Evolutionary conservation across 92 coral and sea anemone genomes (phyloP), one percentile per base, ranked within the genome.

Genomic region (Isaurus tuberculatus): DNA sequence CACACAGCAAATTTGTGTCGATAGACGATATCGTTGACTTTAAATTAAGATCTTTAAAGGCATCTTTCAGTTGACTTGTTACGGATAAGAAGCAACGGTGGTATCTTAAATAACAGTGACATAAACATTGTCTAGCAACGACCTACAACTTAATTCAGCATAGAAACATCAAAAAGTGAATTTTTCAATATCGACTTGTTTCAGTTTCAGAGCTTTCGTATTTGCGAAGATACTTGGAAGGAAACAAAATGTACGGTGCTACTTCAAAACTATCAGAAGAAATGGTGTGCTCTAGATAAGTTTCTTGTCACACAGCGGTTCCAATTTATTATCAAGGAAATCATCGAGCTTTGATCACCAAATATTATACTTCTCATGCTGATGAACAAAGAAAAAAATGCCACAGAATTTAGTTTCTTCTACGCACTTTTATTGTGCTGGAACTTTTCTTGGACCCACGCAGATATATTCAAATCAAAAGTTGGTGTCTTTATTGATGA

Each of bases 401-500:
- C 13, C 69, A 58, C 22, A 65, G 70, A 30, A 13, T 42, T 58
- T 58, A 53, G 51, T 32, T 36, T 77, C 32, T 58, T 22, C 58
- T 37, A 15, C 23, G 70, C 70, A 58, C 51, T 77, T 14, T 44
- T 58, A 5, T 8, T 77, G 70, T 33, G 82, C 51, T 77, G 70
- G 13, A 77, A 57, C 37, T 32, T 77, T 33, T 5, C 82, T 33
- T 60, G 82, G 70, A 55, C 49, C 25, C 53, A 60, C 58, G 58
- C 23, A 64, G 40, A 77, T 32, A 28, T 11, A 9, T 5, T 29
- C 8, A 72, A 30, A 31, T 32, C 28, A 36, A 57, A 37, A 9
- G 9, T 77, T 36, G 82, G 82, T 9, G 25, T 77, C 14, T 60
- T 58, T 55, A 1, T 58, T 3, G 57, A 77, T 40, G 82, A 77